A percentile compares a stretch with the other conserved stretches of the same genome.
These are phyloP conservation scores for Meandrina meandrites DNA, from an alignment of 92 coral and sea anemone species.

Conservation along the genomic window DNA sequence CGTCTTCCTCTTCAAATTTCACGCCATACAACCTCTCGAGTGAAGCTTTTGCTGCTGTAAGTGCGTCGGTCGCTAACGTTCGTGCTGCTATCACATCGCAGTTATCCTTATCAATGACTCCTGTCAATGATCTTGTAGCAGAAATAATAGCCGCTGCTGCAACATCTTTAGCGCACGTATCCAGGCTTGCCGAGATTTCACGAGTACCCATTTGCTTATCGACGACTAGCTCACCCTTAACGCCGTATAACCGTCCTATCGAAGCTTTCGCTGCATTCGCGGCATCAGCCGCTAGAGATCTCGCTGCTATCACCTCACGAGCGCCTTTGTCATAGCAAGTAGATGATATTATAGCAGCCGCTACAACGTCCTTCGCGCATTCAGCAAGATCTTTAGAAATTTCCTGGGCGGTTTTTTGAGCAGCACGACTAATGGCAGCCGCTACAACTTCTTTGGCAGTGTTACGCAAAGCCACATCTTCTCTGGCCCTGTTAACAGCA, in stretches of 20 bases:
- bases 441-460: constrained; percentile 48
- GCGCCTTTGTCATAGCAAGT: constrained; percentile 5
- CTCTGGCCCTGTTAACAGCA: constrained; percentile 45
- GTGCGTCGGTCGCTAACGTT: constrained; percentile 32
- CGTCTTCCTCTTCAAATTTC: neutral
- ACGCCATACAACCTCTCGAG: constrained; percentile 20
- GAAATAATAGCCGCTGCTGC: constrained; percentile 28
- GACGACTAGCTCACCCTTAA: neutral
- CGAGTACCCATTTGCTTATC: neutral
- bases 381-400: constrained; percentile 41
- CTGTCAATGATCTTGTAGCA: constrained; percentile 27
- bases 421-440: constrained; percentile 2
- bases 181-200: constrained; percentile 19
- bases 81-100: constrained; percentile 14
- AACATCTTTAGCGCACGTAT: constrained; percentile 34
- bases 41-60: constrained; percentile 30
- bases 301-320: constrained; percentile 27
- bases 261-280: constrained; percentile 25
- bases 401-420: constrained; percentile 15
- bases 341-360: constrained; percentile 42
- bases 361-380: constrained; percentile 36
- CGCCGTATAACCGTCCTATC: constrained; percentile 12
- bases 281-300: constrained; percentile 29
- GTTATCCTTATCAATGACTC: neutral
- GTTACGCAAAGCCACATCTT: constrained; percentile 31